These are phyloP conservation scores for Momotus momota DNA, from an alignment of 2,797 vertebrate species.

Conservation along the genomic window DNA sequence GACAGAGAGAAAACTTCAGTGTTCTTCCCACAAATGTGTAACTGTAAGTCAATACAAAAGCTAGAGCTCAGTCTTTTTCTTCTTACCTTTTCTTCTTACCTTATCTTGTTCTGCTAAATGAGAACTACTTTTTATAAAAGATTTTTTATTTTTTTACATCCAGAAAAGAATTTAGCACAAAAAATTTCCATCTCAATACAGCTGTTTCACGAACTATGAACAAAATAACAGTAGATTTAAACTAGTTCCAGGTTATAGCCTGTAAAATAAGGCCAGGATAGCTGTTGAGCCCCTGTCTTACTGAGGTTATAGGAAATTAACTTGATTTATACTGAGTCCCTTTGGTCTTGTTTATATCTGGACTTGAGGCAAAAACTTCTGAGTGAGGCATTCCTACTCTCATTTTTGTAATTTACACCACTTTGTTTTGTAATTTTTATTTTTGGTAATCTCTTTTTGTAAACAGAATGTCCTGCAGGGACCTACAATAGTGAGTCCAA, in stretches of 20 bases:
- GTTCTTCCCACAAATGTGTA: background rate
- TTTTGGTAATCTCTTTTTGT: conserved; percentile 61
- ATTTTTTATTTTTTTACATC: background rate
- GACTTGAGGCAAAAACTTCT: conserved; percentile 49
- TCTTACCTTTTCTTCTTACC: background rate
- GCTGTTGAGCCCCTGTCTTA: background rate
- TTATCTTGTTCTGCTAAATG: background rate
- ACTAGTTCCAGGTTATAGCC: conserved; percentile 2
- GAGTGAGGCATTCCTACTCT: conserved; percentile 23
- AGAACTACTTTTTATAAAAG: background rate
- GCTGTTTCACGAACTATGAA: background rate
- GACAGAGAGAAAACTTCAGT: background rate
- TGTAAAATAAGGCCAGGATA: conserved; percentile 5
- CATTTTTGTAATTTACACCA: conserved; percentile 16
- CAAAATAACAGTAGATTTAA: background rate
- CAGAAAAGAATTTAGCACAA: background rate
- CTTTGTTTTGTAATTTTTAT: conserved; percentile 65
- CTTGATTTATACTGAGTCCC: background rate
- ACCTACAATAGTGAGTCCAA: conserved; percentile 49
- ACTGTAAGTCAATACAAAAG: background rate
- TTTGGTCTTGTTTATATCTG: conserved; percentile 31
- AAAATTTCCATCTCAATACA: background rate
- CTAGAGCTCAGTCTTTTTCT: background rate
- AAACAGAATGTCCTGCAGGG: conserved; percentile 55
- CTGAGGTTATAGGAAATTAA: conserved; percentile 13